Evolutionary conservation across 2,888 invertebrate species (phyloP).

Genomic region (Allophyes oxyacanthae): DNA sequence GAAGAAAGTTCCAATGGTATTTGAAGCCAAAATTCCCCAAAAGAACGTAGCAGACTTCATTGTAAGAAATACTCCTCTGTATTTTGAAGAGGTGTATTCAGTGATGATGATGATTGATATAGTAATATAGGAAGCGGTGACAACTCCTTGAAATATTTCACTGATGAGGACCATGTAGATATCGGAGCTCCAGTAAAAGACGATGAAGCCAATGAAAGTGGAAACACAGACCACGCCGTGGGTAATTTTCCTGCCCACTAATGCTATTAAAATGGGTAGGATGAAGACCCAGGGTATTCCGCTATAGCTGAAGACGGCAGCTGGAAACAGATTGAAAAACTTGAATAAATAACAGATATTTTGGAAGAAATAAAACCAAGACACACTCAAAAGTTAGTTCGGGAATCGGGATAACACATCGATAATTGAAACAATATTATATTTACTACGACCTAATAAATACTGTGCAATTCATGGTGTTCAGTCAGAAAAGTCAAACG

Average conservation of each 20-base stretch:
- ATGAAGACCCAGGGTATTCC: conserved; percentile 40
- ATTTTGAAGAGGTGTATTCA: conserved; percentile 34
- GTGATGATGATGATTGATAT: conserved; percentile 22
- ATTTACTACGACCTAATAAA: too few relatives aligned
- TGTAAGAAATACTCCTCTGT: conserved; percentile 55
- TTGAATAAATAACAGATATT: background rate
- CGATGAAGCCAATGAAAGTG: conserved; percentile 29
- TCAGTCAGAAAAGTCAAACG: too few relatives aligned
- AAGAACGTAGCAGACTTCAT: conserved; percentile 52
- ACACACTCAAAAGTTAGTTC: too few relatives aligned
- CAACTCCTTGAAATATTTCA: conserved; percentile 46
- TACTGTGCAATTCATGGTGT: too few relatives aligned
- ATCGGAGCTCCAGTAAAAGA: conserved; percentile 47
- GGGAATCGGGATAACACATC: too few relatives aligned
- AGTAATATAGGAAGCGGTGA: conserved; percentile 35
- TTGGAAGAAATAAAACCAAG: too few relatives aligned
- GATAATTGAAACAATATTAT: too few relatives aligned
- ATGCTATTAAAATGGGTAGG: conserved; percentile 21
- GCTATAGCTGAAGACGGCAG: conserved; percentile 34
- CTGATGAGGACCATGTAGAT: conserved; percentile 53
- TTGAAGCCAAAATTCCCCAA: conserved; percentile 48
- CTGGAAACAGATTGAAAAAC: conserved; percentile 37
- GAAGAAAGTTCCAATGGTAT: conserved; percentile 60
- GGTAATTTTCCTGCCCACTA: conserved; percentile 40
- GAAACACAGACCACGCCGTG: conserved; percentile 21